Percentiles rank a stretch among this genome's conserved stretches.
Evolutionary conservation across 2,113 vertebrate genomes (phyloP).

Genomic region (Cyanoliseus patagonus): DNA sequence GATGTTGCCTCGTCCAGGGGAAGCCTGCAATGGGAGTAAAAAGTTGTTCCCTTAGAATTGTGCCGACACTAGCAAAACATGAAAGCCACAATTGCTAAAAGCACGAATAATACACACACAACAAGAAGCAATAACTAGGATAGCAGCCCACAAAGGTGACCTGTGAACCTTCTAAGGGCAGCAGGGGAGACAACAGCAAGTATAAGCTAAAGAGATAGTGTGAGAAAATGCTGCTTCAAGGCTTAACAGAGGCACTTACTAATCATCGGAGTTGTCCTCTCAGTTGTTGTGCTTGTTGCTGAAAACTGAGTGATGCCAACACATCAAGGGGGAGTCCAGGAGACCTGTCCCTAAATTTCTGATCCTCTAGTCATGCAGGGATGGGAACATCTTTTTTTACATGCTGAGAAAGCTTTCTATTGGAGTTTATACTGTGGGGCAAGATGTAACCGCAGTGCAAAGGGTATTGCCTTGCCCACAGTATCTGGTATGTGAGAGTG

Average conservation of each 20-base stretch:
- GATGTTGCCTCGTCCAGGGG: not conserved
- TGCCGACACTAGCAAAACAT: not conserved
- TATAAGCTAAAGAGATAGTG: not conserved
- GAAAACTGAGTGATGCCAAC: not conserved
- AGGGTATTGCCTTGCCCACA: not conserved
- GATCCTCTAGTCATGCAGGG: not conserved
- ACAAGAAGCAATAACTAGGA: not conserved
- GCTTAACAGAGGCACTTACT: not conserved
- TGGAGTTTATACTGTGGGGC: not conserved
- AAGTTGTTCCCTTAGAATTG: not conserved
- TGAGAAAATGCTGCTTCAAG: not conserved
- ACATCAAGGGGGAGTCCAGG: not conserved
- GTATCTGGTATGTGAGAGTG: not conserved
- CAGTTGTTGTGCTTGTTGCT: not conserved
- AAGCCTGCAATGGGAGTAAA: not conserved
- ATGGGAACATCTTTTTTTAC: not conserved
- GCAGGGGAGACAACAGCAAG: not conserved
- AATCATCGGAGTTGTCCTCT: not conserved
- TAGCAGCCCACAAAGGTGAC: conserved; percentile 6
- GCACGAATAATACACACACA: not conserved
- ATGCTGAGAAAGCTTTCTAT: not conserved
- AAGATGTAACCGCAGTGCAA: not conserved
- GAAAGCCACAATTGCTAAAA: not conserved
- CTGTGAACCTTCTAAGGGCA: not conserved
- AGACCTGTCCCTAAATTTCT: not conserved